phyloP scores from a whole-genome alignment of 2,888 invertebrate genomes.

The Hydroisotoma schaefferi region DNA sequence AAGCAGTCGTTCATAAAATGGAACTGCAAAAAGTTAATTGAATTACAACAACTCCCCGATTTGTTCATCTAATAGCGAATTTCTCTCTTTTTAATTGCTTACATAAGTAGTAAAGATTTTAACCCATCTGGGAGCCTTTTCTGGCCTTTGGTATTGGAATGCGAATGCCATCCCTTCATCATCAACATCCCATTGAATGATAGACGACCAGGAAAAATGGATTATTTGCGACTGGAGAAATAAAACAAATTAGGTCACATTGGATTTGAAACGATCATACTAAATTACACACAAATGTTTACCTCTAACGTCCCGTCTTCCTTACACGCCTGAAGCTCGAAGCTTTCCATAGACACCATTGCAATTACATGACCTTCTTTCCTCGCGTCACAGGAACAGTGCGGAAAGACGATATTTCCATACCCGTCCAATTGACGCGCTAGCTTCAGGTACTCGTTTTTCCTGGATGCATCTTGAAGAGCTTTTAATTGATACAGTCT shows the following conservation, averaged over 20 bases:
- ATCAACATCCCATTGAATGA: conserved; percentile 73
- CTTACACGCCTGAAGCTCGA: conserved; percentile 78
- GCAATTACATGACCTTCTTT: conserved; percentile 82
- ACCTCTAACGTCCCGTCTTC: conserved; percentile 73
- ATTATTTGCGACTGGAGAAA: conserved; percentile 64
- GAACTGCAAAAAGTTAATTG: conserved; percentile 74
- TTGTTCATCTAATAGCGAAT: background rate
- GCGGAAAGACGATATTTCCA: conserved; percentile 90
- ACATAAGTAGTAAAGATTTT: conserved; percentile 87
- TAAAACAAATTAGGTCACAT: background rate
- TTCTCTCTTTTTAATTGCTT: conserved; percentile 53
- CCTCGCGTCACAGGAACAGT: conserved; percentile 84
- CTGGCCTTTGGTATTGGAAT: conserved; percentile 77
- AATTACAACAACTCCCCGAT: too few relatives aligned
- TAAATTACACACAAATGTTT: conserved; percentile 24
- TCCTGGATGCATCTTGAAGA: conserved; percentile 82
- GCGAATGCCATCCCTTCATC: conserved; percentile 89
- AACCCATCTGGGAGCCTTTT: conserved; percentile 76
- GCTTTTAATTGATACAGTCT: conserved; percentile 94
- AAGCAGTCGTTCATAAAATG: conserved; percentile 90
- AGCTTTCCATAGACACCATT: conserved; percentile 62
- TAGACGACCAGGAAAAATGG: conserved; percentile 76
- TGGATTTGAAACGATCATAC: background rate
- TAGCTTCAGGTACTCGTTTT: conserved; percentile 77
- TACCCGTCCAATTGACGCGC: conserved; percentile 87